Evolutionary conservation across 2,888 invertebrate species (phyloP), one percentile per base, ranked within the genome.

Genomic region (Rapana venosa): DNA sequence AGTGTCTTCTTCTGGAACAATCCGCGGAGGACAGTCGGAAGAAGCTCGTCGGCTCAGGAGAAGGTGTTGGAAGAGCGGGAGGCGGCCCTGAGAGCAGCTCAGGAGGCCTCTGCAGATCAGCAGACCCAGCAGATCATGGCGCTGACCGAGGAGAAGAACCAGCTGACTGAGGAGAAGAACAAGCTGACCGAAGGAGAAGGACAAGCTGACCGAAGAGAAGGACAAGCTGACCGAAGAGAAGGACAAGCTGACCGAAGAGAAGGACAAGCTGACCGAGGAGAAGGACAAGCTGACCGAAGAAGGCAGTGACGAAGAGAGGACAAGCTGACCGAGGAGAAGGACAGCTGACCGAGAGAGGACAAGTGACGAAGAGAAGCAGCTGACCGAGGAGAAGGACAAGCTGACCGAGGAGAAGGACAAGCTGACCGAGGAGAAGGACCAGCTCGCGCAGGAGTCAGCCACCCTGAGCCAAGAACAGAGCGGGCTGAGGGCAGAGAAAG

Each of bases 331-430:
- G 58, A 58, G 58, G 58, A 58, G 58, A 58, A 58, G 15, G n/a
- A n/a, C n/a, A n/a, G 47, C 47, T 47, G 47, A 8, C 47, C 47
- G 4, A n/a, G 58, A 58, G 58, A 58, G 15, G 58, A 15, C 15
- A 58, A 58, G 11, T 13, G 11, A 58, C 11, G 58, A 58, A 15
- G 15, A 58, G 15, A 15, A 58, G 58, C 8, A 58, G 81, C 26
- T 83, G 20, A 26, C 35, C 22, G 88, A 90, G 30, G 91, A 91
- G 66, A 88, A 90, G 47, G 58, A 77, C 5, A 79, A 86, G 20
- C 30, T 91, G 8, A 84, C 22, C 13, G 87, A 83, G 20, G 86
- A 61, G 61, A 85, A 88, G 8, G 30, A 17, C 13, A 32, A 77
- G 6, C 36, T 36, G 36, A 22, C 17, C 0, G 17, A 85, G 20